Evolutionary conservation across 2,113 vertebrate species (phyloP).

Genomic region (Mixornis gularis): DNA sequence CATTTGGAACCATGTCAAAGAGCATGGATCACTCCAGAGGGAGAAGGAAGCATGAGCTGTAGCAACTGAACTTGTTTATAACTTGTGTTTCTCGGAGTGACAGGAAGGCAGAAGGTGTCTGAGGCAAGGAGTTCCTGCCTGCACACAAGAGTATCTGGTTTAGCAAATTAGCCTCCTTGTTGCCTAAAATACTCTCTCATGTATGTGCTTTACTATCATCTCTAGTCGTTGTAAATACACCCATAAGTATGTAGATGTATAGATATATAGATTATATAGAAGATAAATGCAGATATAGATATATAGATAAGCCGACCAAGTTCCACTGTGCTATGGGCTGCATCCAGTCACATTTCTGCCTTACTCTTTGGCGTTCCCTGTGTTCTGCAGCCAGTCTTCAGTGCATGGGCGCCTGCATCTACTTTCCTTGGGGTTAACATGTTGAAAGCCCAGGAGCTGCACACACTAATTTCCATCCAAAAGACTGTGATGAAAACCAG

Average conservation of each 20-base stretch:
- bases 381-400: not conserved
- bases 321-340: not conserved
- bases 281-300: not conserved
- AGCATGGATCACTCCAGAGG: not conserved
- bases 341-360: not conserved
- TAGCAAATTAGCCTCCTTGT: not conserved
- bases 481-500: not conserved
- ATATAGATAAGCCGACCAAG: not conserved
- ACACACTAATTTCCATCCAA: not conserved
- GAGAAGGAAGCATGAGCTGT: slow-evolving; percentile 5
- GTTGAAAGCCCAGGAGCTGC: not conserved
- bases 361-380: not conserved
- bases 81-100: slow-evolving; percentile 16
- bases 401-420: not conserved
- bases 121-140: not conserved
- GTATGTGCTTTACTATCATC: not conserved
- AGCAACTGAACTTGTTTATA: slow-evolving; percentile 54
- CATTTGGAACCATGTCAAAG: slow-evolving; percentile 1
- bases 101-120: slow-evolving; percentile 24
- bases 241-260: not conserved
- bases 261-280: not conserved
- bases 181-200: not conserved
- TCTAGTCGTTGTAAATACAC: not conserved
- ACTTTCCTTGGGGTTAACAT: not conserved
- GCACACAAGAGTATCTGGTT: not conserved